Conservation (phyloP, 64 coral and sea anemone species). For the Dendrophyllia cribrosa region DNA sequence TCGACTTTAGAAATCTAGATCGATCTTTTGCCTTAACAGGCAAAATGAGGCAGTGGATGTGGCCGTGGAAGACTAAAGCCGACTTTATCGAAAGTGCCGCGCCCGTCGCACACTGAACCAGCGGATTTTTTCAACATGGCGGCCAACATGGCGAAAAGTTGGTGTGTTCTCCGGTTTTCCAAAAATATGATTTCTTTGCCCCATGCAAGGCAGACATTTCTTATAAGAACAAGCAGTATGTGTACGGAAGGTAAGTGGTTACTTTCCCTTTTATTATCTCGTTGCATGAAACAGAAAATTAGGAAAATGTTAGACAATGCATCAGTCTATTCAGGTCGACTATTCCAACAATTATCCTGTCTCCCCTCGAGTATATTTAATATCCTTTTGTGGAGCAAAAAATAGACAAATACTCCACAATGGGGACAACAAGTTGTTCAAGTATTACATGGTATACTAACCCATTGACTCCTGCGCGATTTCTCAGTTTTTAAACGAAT, state of each 20-base stretch:
- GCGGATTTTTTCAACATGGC: conserved; percentile 57
- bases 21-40: no score
- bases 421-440: no score
- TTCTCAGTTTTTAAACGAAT: no score
- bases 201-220: neutral
- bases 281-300: neutral
- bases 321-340: no score
- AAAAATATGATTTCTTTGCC: neutral
- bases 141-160: conserved; percentile 25
- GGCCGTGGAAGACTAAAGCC: neutral
- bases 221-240: conserved; percentile 1
- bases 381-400: no score
- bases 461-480: no score
- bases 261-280: neutral
- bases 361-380: no score
- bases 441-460: no score
- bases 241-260: conserved; percentile 24
- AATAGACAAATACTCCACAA: no score
- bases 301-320: neutral
- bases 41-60: no score
- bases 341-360: no score
- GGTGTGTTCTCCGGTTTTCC: neutral
- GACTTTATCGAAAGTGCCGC: neutral
- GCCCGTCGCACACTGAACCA: conserved; percentile 2
- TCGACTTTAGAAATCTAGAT: neutral